Conservation (phyloP, 2,888 invertebrate species). For the Yponomeuta sedellus region DNA sequence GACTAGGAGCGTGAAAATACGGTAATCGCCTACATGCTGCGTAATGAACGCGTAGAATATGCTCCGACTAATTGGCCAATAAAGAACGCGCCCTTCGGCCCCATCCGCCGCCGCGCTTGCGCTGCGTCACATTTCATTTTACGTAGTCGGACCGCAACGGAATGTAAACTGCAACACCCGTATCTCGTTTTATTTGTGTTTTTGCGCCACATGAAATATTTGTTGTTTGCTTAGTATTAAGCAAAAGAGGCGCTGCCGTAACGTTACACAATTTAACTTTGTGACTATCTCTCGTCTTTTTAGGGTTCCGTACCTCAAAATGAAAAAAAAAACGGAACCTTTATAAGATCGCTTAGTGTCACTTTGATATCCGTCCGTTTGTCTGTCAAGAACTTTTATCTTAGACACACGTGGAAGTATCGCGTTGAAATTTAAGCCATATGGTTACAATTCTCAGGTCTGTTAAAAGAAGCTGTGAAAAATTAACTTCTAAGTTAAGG, state of each 20-base stretch:
- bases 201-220: conserved; percentile 15
- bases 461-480: too few relatives aligned
- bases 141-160: conserved; percentile 24
- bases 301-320: too few relatives aligned
- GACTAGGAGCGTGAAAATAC: conserved; percentile 18
- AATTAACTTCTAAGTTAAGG: too few relatives aligned
- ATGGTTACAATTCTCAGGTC: too few relatives aligned
- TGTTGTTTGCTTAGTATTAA: conserved; percentile 12
- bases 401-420: too few relatives aligned
- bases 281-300: neutral
- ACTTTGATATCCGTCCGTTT: too few relatives aligned
- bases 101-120: conserved; percentile 25
- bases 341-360: too few relatives aligned
- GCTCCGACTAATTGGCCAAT: conserved; percentile 54
- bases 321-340: too few relatives aligned
- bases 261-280: neutral
- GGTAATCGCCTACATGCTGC: conserved; percentile 36
- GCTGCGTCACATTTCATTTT: conserved; percentile 37
- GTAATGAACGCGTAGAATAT: conserved; percentile 52
- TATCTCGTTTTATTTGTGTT: conserved; percentile 13
- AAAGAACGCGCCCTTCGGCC: conserved; percentile 41
- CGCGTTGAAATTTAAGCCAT: too few relatives aligned
- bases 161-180: conserved; percentile 2
- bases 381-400: too few relatives aligned
- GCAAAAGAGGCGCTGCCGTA: neutral